Conservation (phyloP, 2,888 invertebrate genomes). For the Sialis lutaria region DNA sequence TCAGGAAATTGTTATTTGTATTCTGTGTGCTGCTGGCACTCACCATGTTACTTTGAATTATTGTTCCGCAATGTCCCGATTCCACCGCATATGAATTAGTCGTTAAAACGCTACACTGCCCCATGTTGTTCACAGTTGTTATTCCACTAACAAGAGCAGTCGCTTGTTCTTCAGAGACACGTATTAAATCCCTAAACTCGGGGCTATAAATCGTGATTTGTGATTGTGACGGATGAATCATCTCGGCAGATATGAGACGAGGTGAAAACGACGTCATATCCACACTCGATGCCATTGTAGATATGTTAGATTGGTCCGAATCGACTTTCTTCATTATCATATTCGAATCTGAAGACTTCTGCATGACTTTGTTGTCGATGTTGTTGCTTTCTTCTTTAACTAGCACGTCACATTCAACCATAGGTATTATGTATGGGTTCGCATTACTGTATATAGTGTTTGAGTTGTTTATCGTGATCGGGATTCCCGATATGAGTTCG, state of each 20-base stretch:
- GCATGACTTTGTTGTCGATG: not conserved
- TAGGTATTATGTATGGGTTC: conserved; percentile 4
- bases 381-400: conserved; percentile 3
- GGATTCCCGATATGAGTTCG: conserved; percentile 4
- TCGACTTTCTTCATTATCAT: conserved; percentile 5
- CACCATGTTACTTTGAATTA: conserved; percentile 3
- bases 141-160: conserved; percentile 1
- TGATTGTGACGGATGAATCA: conserved; percentile 4
- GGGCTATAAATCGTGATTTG: conserved; percentile 6
- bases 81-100: conserved; percentile 5
- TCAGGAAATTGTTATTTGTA: conserved; percentile 5
- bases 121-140: conserved; percentile 2
- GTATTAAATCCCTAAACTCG: conserved; percentile 4
- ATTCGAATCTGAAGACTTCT: conserved; percentile 1
- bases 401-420: conserved; percentile 5
- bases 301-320: not conserved
- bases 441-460: conserved; percentile 6
- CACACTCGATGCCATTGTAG: not conserved
- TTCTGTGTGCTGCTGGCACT: not conserved
- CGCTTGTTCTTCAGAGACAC: conserved; percentile 4
- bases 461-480: conserved; percentile 6
- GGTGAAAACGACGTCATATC: conserved; percentile 5
- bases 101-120: conserved; percentile 5
- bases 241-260: conserved; percentile 4
- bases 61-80: conserved; percentile 1